Conservation (phyloP, 1,140 invertebrate genomes). For the Drosophila baimaii region DNA sequence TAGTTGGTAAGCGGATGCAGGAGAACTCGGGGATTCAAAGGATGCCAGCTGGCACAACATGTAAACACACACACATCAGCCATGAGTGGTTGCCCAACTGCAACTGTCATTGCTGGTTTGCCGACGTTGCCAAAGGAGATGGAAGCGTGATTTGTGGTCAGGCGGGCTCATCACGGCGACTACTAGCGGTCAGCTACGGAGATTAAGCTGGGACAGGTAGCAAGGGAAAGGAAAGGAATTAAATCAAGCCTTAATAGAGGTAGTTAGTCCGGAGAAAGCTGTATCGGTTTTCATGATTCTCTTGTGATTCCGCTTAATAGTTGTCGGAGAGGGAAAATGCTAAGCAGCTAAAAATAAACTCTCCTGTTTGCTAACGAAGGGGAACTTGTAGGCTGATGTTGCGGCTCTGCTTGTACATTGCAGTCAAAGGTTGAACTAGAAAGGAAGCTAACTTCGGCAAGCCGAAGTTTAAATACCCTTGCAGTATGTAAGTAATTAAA, state of each 20-base stretch:
- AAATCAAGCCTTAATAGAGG: not conserved
- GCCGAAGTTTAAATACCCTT: too few species aligned
- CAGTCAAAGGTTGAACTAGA: too few species aligned
- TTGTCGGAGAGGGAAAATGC: not conserved
- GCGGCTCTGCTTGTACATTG: not conserved
- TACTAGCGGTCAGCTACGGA: too few species aligned
- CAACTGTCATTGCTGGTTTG: constrained; percentile 49
- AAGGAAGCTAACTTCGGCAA: too few species aligned
- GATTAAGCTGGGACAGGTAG: not conserved
- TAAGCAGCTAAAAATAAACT: not conserved
- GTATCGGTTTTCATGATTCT: too few species aligned
- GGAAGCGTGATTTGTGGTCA: constrained; percentile 9
- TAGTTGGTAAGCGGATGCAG: constrained; percentile 46
- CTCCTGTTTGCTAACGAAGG: not conserved
- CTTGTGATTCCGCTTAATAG: not conserved
- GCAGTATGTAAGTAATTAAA: too few species aligned
- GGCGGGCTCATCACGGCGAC: not conserved
- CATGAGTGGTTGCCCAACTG: constrained; percentile 27
- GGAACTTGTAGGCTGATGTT: not conserved
- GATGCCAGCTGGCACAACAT: constrained; percentile 32
- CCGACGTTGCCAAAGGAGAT: not conserved
- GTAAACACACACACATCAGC: constrained; percentile 61
- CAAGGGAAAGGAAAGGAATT: too few species aligned
- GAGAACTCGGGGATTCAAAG: constrained; percentile 10
- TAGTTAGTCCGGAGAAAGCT: not conserved